phyloP scores from a whole-genome alignment of 2,113 vertebrate genomes.

The Nyctibius bracteatus region DNA sequence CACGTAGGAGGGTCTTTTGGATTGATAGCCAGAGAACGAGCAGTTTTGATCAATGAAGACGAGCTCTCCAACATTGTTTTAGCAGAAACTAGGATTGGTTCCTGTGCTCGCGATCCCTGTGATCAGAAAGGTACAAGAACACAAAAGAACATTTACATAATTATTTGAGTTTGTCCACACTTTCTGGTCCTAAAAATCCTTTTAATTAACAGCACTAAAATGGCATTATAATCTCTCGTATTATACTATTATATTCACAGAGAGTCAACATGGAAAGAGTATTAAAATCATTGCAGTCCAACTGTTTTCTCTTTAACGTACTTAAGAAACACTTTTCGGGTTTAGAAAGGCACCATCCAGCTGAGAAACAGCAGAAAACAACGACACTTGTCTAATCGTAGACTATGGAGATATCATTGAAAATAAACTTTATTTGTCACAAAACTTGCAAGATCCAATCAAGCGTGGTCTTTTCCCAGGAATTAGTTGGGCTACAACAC shows the following conservation, averaged over 20 bases:
- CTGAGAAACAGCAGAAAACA: not conserved
- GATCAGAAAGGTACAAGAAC: not conserved
- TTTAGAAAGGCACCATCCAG: not conserved
- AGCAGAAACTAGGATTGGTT: constrained; percentile 92
- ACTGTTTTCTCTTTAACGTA: not conserved
- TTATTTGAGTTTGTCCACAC: not conserved
- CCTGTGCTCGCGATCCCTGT: constrained; percentile 92
- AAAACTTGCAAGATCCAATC: not conserved
- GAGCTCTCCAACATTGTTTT: constrained; percentile 97
- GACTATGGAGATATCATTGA: not conserved
- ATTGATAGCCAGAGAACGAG: constrained; percentile 93
- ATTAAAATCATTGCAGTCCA: not conserved
- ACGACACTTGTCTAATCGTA: not conserved
- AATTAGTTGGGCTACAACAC: not conserved
- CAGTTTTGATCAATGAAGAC: constrained; percentile 88
- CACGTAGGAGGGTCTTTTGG: constrained; percentile 97
- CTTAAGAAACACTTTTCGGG: not conserved
- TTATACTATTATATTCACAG: not conserved
- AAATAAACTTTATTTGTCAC: not conserved
- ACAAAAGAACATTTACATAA: not conserved
- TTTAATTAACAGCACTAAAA: not conserved
- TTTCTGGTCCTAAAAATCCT: not conserved
- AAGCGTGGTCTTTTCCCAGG: not conserved
- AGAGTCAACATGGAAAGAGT: not conserved
- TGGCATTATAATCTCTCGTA: not conserved